Base-by-base conservation (phyloP, 92 coral and sea anemone genomes). In the Porites cylindrica region DNA sequence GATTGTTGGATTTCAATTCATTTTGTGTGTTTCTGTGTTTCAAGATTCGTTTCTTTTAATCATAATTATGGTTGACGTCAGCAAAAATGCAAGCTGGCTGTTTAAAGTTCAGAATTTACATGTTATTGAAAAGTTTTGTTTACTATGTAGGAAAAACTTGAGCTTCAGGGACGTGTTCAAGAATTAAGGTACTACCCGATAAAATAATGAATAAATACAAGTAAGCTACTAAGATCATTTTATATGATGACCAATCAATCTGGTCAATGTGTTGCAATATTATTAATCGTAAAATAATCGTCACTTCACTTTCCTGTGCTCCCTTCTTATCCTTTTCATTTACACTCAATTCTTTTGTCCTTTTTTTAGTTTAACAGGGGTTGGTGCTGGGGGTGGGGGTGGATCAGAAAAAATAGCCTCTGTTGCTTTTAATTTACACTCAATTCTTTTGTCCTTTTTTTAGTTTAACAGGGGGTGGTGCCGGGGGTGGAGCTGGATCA, bases 111-210 rank as follows among this genome's bases (percentile, higher is more conserved):
- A 6, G 17, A 60, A 9, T 84, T 43, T 58, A 7, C 47, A 26
- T 38, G 47, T 38, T 16, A 23, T 10, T 14, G 8, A 20, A 10
- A 6, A 68, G 43, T 20, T 21, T 62, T 81, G 16, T 51, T 53
- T 59, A 19, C 32, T 20, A 51, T 89, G 26, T 62, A 97, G 99
- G 99, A 97, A 82, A 93, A 93, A 83, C 85, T 88, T 84, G 98
- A 97, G 16, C 86, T 95, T 29, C 99, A 93, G 75, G 94, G 94
- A 14, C 91, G 96, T 61, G 89, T 93, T 80, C 98, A 91, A 56
- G 96, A 89, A 61, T 88, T 92, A 61, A 95, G 97, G 99, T 95
- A 54, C 18, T 9, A 17, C 17, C 51, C n/a, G 2, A 0, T 72
- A 66, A 24, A 2, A 18, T 38, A 38, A 38, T 38, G 47, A 38